phyloP scores from a whole-genome alignment of 2,113 vertebrate genomes.

The Dissostichus mawsoni region DNA sequence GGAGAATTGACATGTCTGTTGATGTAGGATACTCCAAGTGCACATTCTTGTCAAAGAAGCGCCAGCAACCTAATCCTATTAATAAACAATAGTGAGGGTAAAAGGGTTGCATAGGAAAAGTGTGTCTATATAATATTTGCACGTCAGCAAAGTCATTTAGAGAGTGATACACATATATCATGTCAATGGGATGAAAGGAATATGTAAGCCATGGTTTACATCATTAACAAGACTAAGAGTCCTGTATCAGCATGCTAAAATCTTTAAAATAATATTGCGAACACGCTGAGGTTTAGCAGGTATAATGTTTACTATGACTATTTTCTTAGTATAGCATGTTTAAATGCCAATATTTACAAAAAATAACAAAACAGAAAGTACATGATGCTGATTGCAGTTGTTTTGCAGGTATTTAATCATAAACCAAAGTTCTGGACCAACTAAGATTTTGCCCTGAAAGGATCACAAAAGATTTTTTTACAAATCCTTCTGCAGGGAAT shows the following conservation, averaged over 20 bases:
- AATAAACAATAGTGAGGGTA: constrained; percentile 21
- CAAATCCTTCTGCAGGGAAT: not conserved
- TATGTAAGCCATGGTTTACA: not conserved
- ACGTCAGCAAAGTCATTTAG: constrained; percentile 9
- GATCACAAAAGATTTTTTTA: not conserved
- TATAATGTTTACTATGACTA: not conserved
- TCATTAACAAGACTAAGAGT: not conserved
- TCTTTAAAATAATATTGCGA: not conserved
- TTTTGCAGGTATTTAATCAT: not conserved
- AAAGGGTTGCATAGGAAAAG: not conserved
- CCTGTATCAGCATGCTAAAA: not conserved
- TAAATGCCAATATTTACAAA: not conserved
- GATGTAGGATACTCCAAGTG: constrained; percentile 35
- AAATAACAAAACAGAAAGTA: not conserved
- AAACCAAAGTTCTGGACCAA: not conserved
- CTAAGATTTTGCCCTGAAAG: not conserved
- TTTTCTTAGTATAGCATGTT: not conserved
- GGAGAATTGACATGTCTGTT: constrained; percentile 51
- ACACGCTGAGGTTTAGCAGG: not conserved
- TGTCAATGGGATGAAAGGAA: not conserved
- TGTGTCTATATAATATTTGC: not conserved
- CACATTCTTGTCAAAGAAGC: constrained; percentile 46
- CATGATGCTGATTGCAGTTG: not conserved
- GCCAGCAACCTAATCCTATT: constrained; percentile 36
- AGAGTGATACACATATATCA: not conserved